Evolutionary conservation across 1,140 invertebrate species (phyloP).

Genomic region (Papilio polyxenes): DNA sequence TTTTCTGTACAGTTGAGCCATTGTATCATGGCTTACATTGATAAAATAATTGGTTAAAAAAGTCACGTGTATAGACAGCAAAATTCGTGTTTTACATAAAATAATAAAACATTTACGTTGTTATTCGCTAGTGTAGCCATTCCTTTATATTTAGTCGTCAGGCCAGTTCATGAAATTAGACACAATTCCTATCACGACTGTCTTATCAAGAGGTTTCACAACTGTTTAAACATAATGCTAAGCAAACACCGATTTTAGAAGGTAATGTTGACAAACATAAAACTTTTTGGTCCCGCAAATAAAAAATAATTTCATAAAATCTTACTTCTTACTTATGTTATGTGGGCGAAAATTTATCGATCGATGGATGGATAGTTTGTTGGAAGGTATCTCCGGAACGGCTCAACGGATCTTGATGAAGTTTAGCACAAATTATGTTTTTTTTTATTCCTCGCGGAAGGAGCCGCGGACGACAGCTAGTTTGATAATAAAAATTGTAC

Average conservation of each 20-base stretch:
- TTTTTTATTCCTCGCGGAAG: too few relatives aligned
- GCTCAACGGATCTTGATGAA: too few relatives aligned
- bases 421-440: too few relatives aligned
- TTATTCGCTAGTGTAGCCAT: background rate
- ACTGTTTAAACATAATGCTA: background rate
- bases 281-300: background rate
- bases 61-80: too few relatives aligned
- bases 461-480: too few relatives aligned
- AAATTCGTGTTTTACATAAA: background rate
- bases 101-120: background rate
- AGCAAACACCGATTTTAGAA: background rate
- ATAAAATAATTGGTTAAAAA: too few relatives aligned
- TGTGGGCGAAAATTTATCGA: too few relatives aligned
- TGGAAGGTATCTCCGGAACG: too few relatives aligned
- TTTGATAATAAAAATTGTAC: too few relatives aligned
- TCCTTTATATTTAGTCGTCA: conserved; percentile 11
- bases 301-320: background rate
- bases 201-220: conserved; percentile 1
- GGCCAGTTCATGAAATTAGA: conserved; percentile 10
- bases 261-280: background rate
- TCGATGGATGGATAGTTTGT: too few relatives aligned
- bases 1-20: too few relatives aligned
- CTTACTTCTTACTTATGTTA: too few relatives aligned
- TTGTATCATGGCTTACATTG: background rate
- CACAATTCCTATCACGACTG: conserved; percentile 1